These are phyloP conservation scores for Conger conger DNA, from an alignment of 2,113 vertebrate genomes.

Conservation along the genomic window DNA sequence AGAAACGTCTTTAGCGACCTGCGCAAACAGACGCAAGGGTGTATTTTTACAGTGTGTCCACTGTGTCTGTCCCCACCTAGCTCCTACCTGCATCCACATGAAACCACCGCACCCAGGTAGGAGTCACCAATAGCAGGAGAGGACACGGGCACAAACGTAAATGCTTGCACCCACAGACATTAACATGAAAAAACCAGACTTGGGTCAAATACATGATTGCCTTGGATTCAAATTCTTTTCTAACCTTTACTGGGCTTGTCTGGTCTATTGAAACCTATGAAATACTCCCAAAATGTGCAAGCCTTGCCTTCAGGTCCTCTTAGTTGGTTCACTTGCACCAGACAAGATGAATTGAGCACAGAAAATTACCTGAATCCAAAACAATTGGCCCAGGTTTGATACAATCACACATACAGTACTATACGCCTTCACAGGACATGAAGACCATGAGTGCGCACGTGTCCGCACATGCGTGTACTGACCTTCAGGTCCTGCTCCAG, in stretches of 20 bases:
- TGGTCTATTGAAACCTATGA: no score
- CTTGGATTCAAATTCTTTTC: no score
- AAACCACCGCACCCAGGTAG: neutral
- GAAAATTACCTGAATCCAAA: no score
- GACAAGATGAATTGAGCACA: no score
- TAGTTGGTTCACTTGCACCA: no score
- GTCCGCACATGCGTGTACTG: neutral
- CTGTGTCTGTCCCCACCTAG: no score
- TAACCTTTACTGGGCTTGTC: no score
- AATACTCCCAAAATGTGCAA: no score
- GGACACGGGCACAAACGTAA: neutral
- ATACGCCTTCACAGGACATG: neutral
- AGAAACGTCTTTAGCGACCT: constrained; percentile 97
- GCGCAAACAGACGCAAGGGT: constrained; percentile 23
- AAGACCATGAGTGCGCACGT: neutral
- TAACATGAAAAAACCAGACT: neutral
- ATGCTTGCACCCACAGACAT: neutral
- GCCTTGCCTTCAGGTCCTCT: no score
- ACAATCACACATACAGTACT: neutral
- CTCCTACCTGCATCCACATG: neutral
- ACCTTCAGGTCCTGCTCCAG: constrained; percentile 98
- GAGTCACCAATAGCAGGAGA: no score
- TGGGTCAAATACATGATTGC: no score
- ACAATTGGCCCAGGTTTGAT: no score
- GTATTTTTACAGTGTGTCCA: neutral